Percentiles rank a stretch among this genome's conserved stretches.
These are phyloP conservation scores for Nyctalus aviator DNA, from an alignment of 2,797 vertebrate species.

Conservation along the genomic window DNA sequence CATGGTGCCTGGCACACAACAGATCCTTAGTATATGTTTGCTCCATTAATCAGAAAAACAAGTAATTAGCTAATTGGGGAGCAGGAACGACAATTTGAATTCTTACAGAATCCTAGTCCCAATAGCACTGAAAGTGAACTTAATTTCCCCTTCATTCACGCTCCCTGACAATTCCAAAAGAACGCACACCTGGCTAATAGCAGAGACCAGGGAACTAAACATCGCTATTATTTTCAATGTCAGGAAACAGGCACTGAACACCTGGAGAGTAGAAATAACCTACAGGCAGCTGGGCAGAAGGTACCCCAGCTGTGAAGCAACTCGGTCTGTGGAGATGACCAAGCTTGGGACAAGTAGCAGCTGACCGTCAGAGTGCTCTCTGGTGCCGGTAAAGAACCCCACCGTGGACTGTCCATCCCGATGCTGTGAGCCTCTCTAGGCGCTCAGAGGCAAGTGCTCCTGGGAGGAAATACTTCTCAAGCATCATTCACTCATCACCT, in stretches of 20 bases:
- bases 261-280: background rate
- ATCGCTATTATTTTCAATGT: background rate
- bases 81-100: background rate
- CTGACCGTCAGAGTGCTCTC: background rate
- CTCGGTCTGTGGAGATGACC: background rate
- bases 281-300: background rate
- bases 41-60: background rate
- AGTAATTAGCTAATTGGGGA: background rate
- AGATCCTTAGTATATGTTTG: background rate
- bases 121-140: background rate
- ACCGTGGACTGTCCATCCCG: background rate
- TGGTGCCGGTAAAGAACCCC: fast-evolving
- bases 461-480: background rate
- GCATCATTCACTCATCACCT: background rate
- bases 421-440: background rate
- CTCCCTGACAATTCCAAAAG: background rate
- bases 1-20: background rate
- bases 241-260: background rate
- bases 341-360: background rate
- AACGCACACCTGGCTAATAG: background rate
- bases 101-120: background rate
- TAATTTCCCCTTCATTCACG: background rate
- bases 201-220: background rate
- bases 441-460: background rate
- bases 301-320: background rate